These are phyloP conservation scores for Nibea albiflora DNA, from an alignment of 2,113 vertebrate genomes.

Conservation along the genomic window DNA sequence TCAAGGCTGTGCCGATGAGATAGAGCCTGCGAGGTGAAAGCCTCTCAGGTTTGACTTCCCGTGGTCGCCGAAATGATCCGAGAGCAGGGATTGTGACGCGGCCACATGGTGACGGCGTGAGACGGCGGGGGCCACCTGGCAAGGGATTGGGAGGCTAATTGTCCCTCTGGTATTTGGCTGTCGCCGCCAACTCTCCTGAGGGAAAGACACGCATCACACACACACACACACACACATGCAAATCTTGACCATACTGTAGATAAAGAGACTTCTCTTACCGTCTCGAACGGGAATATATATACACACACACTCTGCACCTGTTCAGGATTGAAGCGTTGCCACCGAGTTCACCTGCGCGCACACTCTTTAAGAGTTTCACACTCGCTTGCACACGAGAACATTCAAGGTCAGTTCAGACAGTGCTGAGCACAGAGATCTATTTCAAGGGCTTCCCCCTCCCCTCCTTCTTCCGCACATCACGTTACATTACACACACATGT, in stretches of 20 bases:
- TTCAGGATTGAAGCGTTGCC: slow-evolving; percentile 3
- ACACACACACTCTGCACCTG: neutral
- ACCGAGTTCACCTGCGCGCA: slow-evolving; percentile 4
- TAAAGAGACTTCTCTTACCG: neutral
- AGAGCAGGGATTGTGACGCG: slow-evolving; percentile 41
- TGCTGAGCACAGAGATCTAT: neutral
- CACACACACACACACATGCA: slow-evolving; percentile 22
- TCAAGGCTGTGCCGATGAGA: neutral
- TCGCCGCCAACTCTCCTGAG: slow-evolving; percentile 42
- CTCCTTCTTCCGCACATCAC: slow-evolving; percentile 23
- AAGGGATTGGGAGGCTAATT: slow-evolving; percentile 55
- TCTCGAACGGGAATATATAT: slow-evolving; percentile 8
- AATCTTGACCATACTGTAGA: neutral
- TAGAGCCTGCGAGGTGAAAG: slow-evolving; percentile 16
- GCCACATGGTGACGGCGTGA: slow-evolving; percentile 37
- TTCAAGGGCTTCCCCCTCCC: neutral
- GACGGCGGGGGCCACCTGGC: slow-evolving; percentile 54
- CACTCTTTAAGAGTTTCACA: slow-evolving; percentile 3
- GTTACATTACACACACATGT: neutral
- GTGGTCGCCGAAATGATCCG: neutral
- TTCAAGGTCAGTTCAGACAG: slow-evolving; percentile 25
- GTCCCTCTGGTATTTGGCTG: slow-evolving; percentile 47
- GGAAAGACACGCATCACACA: neutral
- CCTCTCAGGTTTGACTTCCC: slow-evolving; percentile 25
- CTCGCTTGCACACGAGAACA: neutral